Evolutionary conservation across 1,140 invertebrate species (phyloP).

Genomic region (Drosophila lacteicornis): DNA sequence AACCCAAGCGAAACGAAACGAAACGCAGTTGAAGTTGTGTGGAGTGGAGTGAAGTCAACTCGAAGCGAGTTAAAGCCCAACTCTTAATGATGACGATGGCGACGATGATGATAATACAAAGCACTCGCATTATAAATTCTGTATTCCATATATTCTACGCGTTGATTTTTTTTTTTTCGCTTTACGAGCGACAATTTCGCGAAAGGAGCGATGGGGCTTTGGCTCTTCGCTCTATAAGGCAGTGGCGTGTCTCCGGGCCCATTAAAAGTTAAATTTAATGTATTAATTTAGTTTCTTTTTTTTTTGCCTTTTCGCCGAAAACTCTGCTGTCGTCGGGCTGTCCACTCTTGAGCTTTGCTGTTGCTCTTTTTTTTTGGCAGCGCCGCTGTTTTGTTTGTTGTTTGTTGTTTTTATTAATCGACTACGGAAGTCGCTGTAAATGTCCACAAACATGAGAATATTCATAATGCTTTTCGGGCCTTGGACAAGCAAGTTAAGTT

Average conservation of each 20-base stretch:
- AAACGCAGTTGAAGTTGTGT: constrained; percentile 13
- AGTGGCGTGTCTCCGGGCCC: constrained; percentile 26
- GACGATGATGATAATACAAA: constrained; percentile 19
- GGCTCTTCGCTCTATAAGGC: constrained; percentile 51
- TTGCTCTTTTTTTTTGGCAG: constrained; percentile 30
- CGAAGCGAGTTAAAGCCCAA: constrained; percentile 20
- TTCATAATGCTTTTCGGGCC: constrained; percentile 52
- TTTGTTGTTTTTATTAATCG: constrained; percentile 73
- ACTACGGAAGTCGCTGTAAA: constrained; percentile 78
- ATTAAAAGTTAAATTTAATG: constrained; percentile 68
- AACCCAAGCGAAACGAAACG: constrained; percentile 19
- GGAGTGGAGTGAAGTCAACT: constrained; percentile 14
- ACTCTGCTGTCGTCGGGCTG: not conserved
- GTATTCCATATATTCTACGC: constrained; percentile 24
- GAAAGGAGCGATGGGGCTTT: constrained; percentile 20
- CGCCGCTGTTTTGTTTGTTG: constrained; percentile 23
- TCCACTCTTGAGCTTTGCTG: constrained; percentile 27
- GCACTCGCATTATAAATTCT: constrained; percentile 45
- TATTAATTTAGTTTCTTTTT: constrained; percentile 65
- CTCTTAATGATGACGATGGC: not conserved
- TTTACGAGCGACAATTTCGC: constrained; percentile 65
- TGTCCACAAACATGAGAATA: constrained; percentile 80
- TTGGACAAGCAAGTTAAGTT: not conserved
- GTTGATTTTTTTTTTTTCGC: not conserved
- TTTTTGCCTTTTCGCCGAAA: constrained; percentile 8